Evolutionary conservation across 2,797 vertebrate species (phyloP).

Genomic region (Euphonia xanthogaster): DNA sequence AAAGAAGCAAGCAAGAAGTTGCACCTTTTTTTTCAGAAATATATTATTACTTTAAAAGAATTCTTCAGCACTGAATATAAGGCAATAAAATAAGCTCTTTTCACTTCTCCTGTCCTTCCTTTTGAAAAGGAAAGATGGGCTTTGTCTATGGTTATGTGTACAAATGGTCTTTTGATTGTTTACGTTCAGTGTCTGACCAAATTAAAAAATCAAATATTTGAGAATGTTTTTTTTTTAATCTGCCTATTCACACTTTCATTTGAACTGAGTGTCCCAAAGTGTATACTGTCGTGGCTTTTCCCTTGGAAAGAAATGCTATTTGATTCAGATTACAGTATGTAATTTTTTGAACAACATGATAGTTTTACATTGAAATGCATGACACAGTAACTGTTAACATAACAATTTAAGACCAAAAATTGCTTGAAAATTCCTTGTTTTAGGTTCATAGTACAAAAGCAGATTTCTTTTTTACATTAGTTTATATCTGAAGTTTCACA

Average conservation of each 20-base stretch:
- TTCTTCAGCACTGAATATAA: not conserved
- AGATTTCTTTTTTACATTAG: not conserved
- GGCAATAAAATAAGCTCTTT: not conserved
- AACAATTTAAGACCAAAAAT: not conserved
- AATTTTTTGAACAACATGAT: not conserved
- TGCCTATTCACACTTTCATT: not conserved
- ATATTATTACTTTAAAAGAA: not conserved
- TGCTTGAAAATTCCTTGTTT: not conserved
- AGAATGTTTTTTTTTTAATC: not conserved
- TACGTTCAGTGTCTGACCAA: not conserved
- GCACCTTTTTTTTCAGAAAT: not conserved
- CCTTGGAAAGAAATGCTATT: not conserved
- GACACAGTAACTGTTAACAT: not conserved
- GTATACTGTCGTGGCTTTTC: rapidly evolving
- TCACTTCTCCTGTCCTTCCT: not conserved
- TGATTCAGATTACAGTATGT: not conserved
- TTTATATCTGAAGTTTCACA: not conserved
- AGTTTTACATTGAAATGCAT: not conserved
- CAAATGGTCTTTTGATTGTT: not conserved
- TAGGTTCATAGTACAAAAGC: not conserved
- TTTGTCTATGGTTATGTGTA: not conserved
- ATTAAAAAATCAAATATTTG: not conserved
- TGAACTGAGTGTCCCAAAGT: not conserved
- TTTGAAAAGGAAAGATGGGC: not conserved
- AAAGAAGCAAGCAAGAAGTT: not conserved